Conservation (phyloP, 2,797 vertebrate genomes). For the Pipistrellus nathusii region DNA sequence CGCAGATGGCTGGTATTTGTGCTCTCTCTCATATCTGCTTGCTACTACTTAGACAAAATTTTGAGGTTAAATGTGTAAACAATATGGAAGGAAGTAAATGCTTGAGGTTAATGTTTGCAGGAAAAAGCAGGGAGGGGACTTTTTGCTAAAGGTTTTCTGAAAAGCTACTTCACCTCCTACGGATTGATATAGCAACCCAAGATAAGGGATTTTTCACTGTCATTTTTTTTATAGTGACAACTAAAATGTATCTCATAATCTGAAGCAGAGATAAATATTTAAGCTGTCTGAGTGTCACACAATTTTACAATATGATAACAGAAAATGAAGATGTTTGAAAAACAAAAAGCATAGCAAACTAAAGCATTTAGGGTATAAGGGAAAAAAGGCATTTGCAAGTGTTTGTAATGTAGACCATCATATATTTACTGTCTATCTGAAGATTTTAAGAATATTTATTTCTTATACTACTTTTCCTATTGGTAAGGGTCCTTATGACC, state of each 20-base stretch:
- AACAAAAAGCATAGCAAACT: slow-evolving; percentile 20
- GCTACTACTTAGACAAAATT: slow-evolving; percentile 80
- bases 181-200: slow-evolving; percentile 50
- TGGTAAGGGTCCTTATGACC: not conserved
- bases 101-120: slow-evolving; percentile 73
- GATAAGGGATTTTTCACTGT: slow-evolving; percentile 61
- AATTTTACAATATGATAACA: not conserved
- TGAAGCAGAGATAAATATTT: slow-evolving; percentile 48
- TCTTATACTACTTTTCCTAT: not conserved
- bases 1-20: slow-evolving; percentile 80
- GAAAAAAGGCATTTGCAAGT: too few species aligned
- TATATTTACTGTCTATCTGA: not conserved
- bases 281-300: too few species aligned
- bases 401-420: not conserved
- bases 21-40: slow-evolving; percentile 74
- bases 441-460: not conserved
- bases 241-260: slow-evolving; percentile 48
- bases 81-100: slow-evolving; percentile 79
- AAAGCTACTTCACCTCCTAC: slow-evolving; percentile 56
- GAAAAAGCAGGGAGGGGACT: slow-evolving; percentile 70
- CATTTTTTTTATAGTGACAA: slow-evolving; percentile 19
- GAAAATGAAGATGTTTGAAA: slow-evolving; percentile 34
- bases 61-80: slow-evolving; percentile 82
- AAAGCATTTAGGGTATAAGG: not conserved
- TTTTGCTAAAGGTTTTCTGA: slow-evolving; percentile 67